These are phyloP conservation scores for Drepana falcataria DNA, from an alignment of 2,888 invertebrate genomes.

Conservation along the genomic window DNA sequence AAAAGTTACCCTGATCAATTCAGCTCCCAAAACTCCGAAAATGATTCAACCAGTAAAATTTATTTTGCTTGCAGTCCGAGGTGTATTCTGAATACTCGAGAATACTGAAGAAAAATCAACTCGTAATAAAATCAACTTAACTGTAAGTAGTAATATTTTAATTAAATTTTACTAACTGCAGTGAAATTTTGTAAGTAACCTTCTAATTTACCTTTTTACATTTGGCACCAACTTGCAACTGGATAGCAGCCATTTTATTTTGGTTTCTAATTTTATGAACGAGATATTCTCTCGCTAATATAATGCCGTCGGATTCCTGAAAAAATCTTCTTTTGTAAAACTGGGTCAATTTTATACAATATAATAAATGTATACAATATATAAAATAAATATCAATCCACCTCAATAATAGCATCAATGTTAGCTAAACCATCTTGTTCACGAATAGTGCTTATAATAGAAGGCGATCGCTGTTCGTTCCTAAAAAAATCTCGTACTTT, in stretches of 20 bases:
- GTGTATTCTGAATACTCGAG: no score
- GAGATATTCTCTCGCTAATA: slow-evolving; percentile 33
- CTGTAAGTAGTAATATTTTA: no score
- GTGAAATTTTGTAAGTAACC: no score
- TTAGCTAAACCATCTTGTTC: slow-evolving; percentile 47
- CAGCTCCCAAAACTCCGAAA: no score
- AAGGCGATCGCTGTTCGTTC: slow-evolving; percentile 20
- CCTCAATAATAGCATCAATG: slow-evolving; percentile 44
- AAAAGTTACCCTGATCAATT: not conserved
- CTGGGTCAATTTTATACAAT: no score
- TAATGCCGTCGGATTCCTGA: slow-evolving; percentile 33
- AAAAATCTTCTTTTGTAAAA: no score
- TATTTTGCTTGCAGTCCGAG: no score
- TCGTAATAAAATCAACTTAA: no score
- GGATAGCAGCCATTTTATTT: slow-evolving; percentile 25
- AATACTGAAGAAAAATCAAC: no score
- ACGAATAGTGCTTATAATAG: slow-evolving; percentile 41
- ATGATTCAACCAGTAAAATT: no score
- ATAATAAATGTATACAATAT: no score
- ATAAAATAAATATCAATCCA: slow-evolving; percentile 9
- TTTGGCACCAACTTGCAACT: slow-evolving; percentile 28
- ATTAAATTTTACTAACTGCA: no score
- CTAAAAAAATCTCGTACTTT: slow-evolving; percentile 27
- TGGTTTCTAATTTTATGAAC: slow-evolving; percentile 21
- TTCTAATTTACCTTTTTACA: slow-evolving; percentile 32